A percentile compares a stretch with the other conserved stretches of the same genome.
These are phyloP conservation scores for Andrena hattorfiana DNA, from an alignment of 2,888 invertebrate genomes.

Conservation along the genomic window DNA sequence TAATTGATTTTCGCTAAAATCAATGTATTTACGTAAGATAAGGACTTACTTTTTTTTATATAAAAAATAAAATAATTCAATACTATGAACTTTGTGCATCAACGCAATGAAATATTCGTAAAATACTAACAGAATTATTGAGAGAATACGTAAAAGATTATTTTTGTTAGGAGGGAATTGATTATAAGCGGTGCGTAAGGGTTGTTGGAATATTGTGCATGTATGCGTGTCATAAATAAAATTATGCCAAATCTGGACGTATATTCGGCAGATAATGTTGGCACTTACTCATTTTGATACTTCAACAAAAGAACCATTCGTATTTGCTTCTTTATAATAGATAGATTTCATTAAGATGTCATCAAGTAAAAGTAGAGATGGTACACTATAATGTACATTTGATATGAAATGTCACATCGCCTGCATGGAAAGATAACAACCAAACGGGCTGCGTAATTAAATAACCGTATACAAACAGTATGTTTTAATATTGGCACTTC, in stretches of 20 bases:
- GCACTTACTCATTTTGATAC: slow-evolving; percentile 33
- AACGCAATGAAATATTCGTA: not conserved
- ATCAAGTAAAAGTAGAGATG: not conserved
- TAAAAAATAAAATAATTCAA: not conserved
- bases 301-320: not conserved
- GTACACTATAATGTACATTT: not conserved
- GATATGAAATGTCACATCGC: not conserved
- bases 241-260: not conserved
- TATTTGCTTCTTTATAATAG: not conserved
- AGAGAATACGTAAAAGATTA: not conserved
- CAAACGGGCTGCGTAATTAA: slow-evolving; percentile 21
- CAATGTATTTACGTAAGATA: not conserved
- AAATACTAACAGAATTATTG: not conserved
- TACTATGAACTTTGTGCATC: not conserved
- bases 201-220: not conserved
- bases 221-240: not conserved
- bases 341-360: not conserved
- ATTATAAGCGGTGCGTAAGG: slow-evolving; percentile 1
- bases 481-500: slow-evolving; percentile 33
- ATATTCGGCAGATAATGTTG: slow-evolving; percentile 25
- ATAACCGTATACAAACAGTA: slow-evolving; percentile 19
- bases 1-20: not conserved
- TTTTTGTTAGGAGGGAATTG: not conserved
- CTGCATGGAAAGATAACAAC: slow-evolving; percentile 12
- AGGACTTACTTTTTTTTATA: not conserved